Evolutionary conservation across 2,797 vertebrate species (phyloP).

Genomic region (Labeo calbasu): DNA sequence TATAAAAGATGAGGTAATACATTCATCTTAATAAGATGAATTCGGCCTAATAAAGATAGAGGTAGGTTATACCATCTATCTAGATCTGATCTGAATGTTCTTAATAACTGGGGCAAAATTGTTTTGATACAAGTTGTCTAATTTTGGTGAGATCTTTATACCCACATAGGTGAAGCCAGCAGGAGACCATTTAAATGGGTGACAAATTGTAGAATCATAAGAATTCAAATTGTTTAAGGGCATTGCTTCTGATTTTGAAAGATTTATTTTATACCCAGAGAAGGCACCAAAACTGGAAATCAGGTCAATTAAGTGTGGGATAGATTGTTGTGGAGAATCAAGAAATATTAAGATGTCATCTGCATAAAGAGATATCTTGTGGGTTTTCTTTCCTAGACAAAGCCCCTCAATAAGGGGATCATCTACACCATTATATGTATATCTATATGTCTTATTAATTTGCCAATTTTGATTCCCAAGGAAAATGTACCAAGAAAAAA

Average conservation of each 20-base stretch:
- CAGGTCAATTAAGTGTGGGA: background rate
- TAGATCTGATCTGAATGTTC: background rate
- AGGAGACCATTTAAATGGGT: background rate
- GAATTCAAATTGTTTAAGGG: background rate
- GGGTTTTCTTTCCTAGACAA: background rate
- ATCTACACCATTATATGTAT: too few species aligned
- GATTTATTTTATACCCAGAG: background rate
- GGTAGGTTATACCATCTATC: background rate
- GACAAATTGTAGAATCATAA: too few species aligned
- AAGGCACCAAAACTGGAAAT: background rate
- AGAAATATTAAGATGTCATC: background rate
- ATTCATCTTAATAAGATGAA: background rate
- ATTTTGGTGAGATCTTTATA: background rate
- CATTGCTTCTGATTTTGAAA: background rate
- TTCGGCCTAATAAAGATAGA: background rate
- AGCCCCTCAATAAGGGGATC: background rate
- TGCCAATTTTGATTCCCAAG: too few species aligned
- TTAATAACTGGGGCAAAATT: background rate
- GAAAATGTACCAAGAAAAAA: too few species aligned
- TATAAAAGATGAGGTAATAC: too few species aligned
- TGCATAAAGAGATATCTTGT: background rate
- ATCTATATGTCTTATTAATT: too few species aligned
- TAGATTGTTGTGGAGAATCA: background rate
- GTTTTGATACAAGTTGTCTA: background rate
- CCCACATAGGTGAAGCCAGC: background rate